Conservation (phyloP, 2,797 vertebrate species). For the Intellagama lesueurii region DNA sequence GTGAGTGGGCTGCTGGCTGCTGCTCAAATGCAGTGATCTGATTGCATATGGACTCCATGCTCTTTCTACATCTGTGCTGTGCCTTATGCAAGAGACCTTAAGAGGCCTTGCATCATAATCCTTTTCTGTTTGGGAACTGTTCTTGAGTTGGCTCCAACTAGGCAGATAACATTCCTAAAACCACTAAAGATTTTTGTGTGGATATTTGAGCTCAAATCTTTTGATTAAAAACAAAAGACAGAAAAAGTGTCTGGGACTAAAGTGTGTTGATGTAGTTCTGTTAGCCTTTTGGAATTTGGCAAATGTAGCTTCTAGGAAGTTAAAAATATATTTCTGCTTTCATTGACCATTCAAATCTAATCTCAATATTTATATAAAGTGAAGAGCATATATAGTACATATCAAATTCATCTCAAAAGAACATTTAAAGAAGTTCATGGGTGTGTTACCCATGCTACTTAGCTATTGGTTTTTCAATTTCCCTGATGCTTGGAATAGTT, state of each 20-base stretch:
- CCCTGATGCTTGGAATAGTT: neutral
- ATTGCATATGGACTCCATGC: neutral
- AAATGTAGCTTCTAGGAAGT: neutral
- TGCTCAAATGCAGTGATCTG: neutral
- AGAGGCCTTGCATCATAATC: neutral
- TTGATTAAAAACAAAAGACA: neutral
- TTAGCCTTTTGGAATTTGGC: neutral
- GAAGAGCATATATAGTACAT: neutral
- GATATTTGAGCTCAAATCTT: neutral
- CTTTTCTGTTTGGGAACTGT: neutral
- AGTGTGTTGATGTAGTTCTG: neutral
- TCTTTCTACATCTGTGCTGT: neutral
- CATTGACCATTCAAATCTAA: neutral
- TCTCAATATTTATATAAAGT: neutral
- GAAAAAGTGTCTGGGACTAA: neutral
- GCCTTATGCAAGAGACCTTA: neutral
- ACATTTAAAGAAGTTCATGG: neutral
- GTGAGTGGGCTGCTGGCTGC: neutral
- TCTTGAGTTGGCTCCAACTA: neutral
- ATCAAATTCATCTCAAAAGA: constrained; percentile 16
- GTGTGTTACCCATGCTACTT: neutral
- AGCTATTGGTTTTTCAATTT: constrained; percentile 2
- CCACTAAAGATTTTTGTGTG: neutral
- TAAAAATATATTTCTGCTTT: too few relatives aligned
- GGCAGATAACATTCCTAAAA: neutral